phyloP scores from a whole-genome alignment of 2,888 invertebrate species.

The Dyspetes luteomarginatus region DNA sequence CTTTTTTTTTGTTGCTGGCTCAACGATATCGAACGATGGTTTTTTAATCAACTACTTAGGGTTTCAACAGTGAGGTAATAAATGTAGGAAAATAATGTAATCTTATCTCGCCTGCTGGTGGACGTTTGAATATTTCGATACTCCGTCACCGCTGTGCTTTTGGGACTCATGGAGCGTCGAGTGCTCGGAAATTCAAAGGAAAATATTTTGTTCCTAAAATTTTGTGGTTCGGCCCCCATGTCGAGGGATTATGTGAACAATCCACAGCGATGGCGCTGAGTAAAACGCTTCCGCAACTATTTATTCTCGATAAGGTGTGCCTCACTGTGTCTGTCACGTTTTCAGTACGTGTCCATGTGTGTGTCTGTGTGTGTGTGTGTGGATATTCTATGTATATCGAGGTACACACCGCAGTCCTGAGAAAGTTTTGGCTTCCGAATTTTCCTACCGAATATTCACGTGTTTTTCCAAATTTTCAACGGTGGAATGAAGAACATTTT shows the following conservation, averaged over 20 bases:
- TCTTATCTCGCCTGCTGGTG: constrained; percentile 49
- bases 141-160: too few species aligned
- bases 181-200: constrained; percentile 54
- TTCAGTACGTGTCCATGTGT: neutral
- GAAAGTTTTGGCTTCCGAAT: constrained; percentile 59
- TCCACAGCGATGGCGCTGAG: constrained; percentile 40
- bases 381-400: neutral
- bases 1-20: constrained; percentile 50
- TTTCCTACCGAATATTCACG: constrained; percentile 61
- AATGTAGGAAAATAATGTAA: constrained; percentile 60
- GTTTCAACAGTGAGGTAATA: constrained; percentile 40
- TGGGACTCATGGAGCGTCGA: constrained; percentile 19
- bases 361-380: neutral
- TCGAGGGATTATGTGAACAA: constrained; percentile 38
- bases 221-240: constrained; percentile 33
- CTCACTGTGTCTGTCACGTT: constrained; percentile 41
- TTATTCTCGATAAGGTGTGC: constrained; percentile 64
- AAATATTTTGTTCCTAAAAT: constrained; percentile 48
- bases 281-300: constrained; percentile 64
- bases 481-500: constrained; percentile 38
- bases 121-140: constrained; percentile 46
- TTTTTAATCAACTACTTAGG: neutral
- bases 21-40: constrained; percentile 33
- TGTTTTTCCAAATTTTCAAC: constrained; percentile 36
- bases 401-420: constrained; percentile 10